Conservation (phyloP, 2,797 vertebrate genomes). For the Myotis vivesi region DNA sequence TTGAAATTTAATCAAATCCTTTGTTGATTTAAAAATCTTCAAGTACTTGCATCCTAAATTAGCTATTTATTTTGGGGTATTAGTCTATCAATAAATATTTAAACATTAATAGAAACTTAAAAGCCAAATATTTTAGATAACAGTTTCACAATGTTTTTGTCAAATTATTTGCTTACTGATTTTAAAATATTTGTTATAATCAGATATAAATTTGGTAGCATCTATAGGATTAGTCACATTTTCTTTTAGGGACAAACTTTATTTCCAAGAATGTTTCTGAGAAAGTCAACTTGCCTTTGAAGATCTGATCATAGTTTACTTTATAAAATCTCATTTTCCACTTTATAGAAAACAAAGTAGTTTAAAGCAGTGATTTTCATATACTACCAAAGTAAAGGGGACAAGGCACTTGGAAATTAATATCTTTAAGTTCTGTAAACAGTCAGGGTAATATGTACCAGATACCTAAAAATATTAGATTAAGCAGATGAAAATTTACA, state of each 20-base stretch:
- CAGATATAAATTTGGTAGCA: constrained; percentile 33
- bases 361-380: not conserved
- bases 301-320: constrained; percentile 15
- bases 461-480: constrained; percentile 23
- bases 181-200: constrained; percentile 12
- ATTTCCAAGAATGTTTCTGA: constrained; percentile 40
- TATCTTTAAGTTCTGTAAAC: not conserved
- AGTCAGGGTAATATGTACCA: not conserved
- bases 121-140: constrained; percentile 27
- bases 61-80: constrained; percentile 8
- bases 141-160: constrained; percentile 8
- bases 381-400: not conserved
- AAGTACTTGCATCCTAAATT: constrained; percentile 16
- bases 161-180: constrained; percentile 27
- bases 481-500: not conserved
- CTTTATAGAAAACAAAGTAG: constrained; percentile 17
- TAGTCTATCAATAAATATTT: not conserved
- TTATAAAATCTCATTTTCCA: not conserved
- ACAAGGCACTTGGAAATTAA: constrained; percentile 18
- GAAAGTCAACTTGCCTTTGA: constrained; percentile 32
- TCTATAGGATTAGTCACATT: not conserved
- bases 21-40: constrained; percentile 17
- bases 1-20: constrained; percentile 45
- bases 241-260: not conserved
- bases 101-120: not conserved